These are phyloP conservation scores for Pomatorhinus ruficollis DNA, from an alignment of 2,113 vertebrate genomes.

Conservation along the genomic window DNA sequence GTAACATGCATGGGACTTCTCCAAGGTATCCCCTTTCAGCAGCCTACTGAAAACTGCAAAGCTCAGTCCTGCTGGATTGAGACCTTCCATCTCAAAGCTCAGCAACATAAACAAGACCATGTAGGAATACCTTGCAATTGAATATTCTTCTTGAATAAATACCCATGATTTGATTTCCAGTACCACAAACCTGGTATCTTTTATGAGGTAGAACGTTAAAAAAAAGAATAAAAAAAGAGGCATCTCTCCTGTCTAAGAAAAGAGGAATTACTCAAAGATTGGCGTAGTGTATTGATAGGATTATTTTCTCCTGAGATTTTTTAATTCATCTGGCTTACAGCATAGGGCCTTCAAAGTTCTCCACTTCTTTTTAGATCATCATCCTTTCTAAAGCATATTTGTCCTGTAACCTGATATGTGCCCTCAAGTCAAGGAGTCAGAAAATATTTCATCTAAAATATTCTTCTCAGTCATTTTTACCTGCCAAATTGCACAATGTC, in stretches of 20 bases:
- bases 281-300: not conserved
- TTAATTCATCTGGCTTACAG: not conserved
- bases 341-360: not conserved
- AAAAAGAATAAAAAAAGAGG: not conserved
- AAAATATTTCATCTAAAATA: not conserved
- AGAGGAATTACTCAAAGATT: not conserved
- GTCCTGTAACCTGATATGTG: not conserved
- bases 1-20: fast-evolving
- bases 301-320: not conserved
- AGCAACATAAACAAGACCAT: not conserved
- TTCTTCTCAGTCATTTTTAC: not conserved
- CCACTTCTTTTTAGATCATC: not conserved
- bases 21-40: not conserved
- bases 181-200: not conserved
- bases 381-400: not conserved
- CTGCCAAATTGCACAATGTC: not conserved
- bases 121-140: not conserved
- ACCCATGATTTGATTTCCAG: not conserved
- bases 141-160: not conserved
- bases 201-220: fast-evolving
- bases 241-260: not conserved
- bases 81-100: not conserved
- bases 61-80: not conserved
- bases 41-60: not conserved
- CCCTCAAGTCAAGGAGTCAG: not conserved